phyloP scores from a whole-genome alignment of 2,797 vertebrate species.

The Meda fulgida region DNA sequence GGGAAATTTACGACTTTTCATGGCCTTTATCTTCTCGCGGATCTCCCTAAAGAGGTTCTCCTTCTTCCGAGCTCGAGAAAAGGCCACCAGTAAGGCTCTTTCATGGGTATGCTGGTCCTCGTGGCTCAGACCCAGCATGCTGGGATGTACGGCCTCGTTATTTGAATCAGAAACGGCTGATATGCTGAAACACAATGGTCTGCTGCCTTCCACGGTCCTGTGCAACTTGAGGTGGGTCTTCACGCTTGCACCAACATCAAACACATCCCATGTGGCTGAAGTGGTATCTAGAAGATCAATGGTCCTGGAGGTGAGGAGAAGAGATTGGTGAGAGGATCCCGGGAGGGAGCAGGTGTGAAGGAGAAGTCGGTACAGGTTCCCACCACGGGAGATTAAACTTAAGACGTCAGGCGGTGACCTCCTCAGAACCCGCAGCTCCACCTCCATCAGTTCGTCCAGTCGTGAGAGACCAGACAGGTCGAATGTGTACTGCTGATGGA shows the following conservation, averaged over 20 bases:
- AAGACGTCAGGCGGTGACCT: constrained; percentile 63
- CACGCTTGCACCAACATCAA: constrained; percentile 79
- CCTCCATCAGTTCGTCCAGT: constrained; percentile 78
- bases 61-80: constrained; percentile 76
- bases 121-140: constrained; percentile 73
- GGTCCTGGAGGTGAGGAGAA: constrained; percentile 75
- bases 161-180: constrained; percentile 70
- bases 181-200: constrained; percentile 76
- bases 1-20: constrained; percentile 63
- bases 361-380: constrained; percentile 71
- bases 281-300: constrained; percentile 67
- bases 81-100: constrained; percentile 81
- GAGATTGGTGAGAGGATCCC: constrained; percentile 30
- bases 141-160: constrained; percentile 62
- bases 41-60: constrained; percentile 87
- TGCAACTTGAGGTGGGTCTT: constrained; percentile 58
- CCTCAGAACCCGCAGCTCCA: constrained; percentile 80
- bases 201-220: constrained; percentile 35
- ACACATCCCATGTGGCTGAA: constrained; percentile 81
- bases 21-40: constrained; percentile 75
- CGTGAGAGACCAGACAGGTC: constrained; percentile 80
- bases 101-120: constrained; percentile 69
- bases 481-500: constrained; percentile 80
- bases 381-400: constrained; percentile 62
- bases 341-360: constrained; percentile 76